phyloP scores from a whole-genome alignment of 2,797 vertebrate genomes.

The Tenualosa ilisha region DNA sequence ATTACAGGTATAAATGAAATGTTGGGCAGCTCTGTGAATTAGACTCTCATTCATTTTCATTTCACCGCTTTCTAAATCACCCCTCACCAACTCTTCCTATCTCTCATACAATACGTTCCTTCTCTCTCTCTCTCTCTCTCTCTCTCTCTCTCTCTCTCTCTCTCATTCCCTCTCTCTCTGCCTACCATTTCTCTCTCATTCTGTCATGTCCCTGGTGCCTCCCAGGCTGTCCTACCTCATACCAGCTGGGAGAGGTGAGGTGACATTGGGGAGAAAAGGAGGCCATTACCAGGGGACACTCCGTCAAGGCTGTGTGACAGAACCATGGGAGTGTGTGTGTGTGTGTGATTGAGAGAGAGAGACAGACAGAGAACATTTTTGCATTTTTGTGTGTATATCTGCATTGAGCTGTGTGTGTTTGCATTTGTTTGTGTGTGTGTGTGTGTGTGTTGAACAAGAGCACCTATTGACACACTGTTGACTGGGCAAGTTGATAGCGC shows the following conservation, averaged over 20 bases:
- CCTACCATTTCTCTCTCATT: conserved; percentile 24
- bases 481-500: background rate
- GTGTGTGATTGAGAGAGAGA: background rate
- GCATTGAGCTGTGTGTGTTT: background rate
- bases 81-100: background rate
- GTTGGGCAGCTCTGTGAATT: background rate
- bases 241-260: background rate
- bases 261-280: conserved; percentile 3
- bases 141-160: conserved; percentile 20
- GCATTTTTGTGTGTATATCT: background rate
- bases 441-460: background rate
- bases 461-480: background rate
- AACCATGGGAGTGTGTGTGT: background rate
- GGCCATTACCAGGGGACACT: conserved; percentile 3
- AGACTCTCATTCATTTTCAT: background rate
- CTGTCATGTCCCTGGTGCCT: background rate
- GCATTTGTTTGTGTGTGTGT: background rate
- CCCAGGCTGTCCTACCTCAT: background rate
- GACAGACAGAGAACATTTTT: too few relatives aligned
- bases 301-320: background rate
- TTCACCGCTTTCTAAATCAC: conserved; percentile 5
- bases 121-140: conserved; percentile 6
- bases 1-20: background rate
- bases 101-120: background rate
- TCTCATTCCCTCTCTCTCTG: background rate